Conservation (phyloP, 2,797 vertebrate genomes). For the Rousettus madagascariensis region DNA sequence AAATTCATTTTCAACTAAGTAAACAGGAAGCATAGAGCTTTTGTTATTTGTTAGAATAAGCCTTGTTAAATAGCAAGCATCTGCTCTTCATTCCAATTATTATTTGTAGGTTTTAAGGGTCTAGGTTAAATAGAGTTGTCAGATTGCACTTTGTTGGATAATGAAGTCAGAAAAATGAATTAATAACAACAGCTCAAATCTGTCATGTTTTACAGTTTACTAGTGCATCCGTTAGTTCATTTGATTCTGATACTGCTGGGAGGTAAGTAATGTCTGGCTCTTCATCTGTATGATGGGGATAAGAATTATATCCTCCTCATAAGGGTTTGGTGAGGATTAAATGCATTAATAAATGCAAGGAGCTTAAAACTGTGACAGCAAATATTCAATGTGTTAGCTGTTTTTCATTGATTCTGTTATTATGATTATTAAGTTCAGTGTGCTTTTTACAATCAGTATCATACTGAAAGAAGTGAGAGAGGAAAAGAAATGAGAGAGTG, state of each 20-base stretch:
- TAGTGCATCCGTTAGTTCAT: neutral
- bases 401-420: neutral
- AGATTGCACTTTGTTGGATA: conserved; percentile 62
- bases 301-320: neutral
- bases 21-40: conserved; percentile 58
- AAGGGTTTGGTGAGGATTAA: neutral
- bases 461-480: neutral
- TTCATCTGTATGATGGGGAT: neutral
- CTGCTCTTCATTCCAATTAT: conserved; percentile 59
- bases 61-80: conserved; percentile 48
- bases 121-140: conserved; percentile 66
- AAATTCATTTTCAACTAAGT: conserved; percentile 61
- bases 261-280: neutral
- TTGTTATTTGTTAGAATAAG: conserved; percentile 51
- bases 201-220: neutral
- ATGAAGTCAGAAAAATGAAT: conserved; percentile 66
- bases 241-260: neutral
- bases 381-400: neutral
- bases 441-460: neutral
- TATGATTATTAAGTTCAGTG: neutral
- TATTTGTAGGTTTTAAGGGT: conserved; percentile 45
- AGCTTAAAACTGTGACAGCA: neutral
- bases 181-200: conserved; percentile 55
- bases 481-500: neutral
- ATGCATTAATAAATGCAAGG: neutral